Evolutionary conservation across 2,113 vertebrate species (phyloP), one percentile per base, ranked within the genome.

Genomic region (Xyrauchen texanus): DNA sequence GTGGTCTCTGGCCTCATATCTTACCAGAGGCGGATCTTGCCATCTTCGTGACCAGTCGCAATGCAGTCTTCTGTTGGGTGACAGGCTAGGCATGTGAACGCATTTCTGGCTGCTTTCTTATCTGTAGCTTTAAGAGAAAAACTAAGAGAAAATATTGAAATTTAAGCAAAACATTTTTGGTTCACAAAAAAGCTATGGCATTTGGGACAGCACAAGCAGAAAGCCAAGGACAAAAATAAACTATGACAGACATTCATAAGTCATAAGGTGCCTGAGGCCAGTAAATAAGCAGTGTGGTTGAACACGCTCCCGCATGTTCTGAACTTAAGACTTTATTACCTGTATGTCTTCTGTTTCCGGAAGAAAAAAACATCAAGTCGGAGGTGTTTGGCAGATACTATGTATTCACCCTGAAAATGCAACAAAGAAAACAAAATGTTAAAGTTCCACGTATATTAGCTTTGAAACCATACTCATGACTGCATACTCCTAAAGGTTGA

Each of bases 1-100:
- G 15, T 7, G 60, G 2, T 0, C 21, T 34, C 3, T 34, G 21
- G 21, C 21, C 21, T 34, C 21, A 63, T n/a, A 4, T 34, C 11
- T 79, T 86, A 99, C 98, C 98, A 99, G 52, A 98, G 87, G 6
- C 97, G 94, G 42, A 99, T 98, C 87, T 96, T 98, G 55, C 98
- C 97, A 53, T 99, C 96, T 46, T 89, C 87, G 1, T 99, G 97
- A 34, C 98, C 98, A 0, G 95, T 96, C 34, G 97, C 96, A 0
- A 99, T 96, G 85, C 96, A 98, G 55, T 99, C 97, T 42, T 99
- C 95, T 0, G 86, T 92, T 0, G 97, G 97, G 85, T 99, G 96
- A 82, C 97, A 97, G 2, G 91, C 72, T 0, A 98, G 16, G 0
- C 97, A 98, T 0, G 89, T 95, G 73, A 98, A 98, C 0, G 57